These are phyloP conservation scores for Cygnus olor DNA, from an alignment of 2,797 vertebrate species.

Conservation along the genomic window DNA sequence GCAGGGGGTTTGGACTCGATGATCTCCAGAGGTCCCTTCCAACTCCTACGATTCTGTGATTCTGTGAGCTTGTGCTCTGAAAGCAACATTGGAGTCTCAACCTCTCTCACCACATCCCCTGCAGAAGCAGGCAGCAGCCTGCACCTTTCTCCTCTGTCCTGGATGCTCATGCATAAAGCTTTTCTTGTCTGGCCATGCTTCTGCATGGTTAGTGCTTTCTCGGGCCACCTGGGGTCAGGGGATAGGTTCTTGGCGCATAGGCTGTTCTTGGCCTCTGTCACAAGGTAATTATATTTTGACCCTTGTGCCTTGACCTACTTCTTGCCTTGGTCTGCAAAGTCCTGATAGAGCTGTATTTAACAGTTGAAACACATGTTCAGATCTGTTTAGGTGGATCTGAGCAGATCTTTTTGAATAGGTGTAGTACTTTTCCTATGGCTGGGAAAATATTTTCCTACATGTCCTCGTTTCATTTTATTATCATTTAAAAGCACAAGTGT, in stretches of 20 bases:
- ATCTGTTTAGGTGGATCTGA: background rate
- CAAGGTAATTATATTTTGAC: background rate
- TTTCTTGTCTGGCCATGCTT: background rate
- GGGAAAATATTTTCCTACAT: background rate
- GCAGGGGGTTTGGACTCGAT: too few species aligned
- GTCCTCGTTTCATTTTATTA: background rate
- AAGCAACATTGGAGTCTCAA: accelerated
- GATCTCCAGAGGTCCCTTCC: too few species aligned
- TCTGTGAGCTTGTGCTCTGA: background rate
- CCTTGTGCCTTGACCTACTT: background rate
- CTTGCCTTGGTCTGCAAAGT: background rate
- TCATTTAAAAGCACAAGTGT: background rate
- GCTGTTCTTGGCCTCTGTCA: background rate
- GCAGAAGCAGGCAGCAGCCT: background rate
- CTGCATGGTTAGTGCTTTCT: background rate
- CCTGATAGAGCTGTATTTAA: background rate
- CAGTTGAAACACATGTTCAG: background rate
- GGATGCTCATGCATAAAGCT: background rate
- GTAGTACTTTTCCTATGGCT: background rate
- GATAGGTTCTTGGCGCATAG: background rate
- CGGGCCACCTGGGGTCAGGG: background rate
- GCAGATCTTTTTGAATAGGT: background rate
- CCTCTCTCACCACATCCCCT: background rate
- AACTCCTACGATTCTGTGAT: too few species aligned
- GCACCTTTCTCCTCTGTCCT: background rate